Conservation (phyloP, 1,140 invertebrate species). For the Drosophila rhopaloa region DNA sequence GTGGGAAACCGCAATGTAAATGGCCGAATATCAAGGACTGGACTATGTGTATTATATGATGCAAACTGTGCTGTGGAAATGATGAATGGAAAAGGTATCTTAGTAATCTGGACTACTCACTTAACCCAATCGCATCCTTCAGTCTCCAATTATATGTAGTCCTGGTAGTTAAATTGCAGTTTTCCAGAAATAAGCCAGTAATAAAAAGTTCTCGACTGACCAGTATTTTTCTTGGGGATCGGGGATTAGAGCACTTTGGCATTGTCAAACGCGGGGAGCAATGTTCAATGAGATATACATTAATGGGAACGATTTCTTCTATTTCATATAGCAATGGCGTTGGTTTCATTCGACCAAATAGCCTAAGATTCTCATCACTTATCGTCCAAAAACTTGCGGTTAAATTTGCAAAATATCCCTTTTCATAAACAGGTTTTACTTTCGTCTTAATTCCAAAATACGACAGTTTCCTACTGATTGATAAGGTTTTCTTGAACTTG, state of each 20-base stretch:
- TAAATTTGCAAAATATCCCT: constrained; percentile 18
- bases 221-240: neutral
- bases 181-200: neutral
- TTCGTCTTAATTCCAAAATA: neutral
- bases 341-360: neutral
- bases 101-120: constrained; percentile 17
- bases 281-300: neutral
- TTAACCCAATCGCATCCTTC: constrained; percentile 10
- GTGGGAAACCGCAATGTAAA: constrained; percentile 8
- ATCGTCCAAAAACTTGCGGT: constrained; percentile 43
- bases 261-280: constrained; percentile 10
- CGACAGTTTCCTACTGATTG: constrained; percentile 6
- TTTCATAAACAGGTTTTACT: constrained; percentile 13
- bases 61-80: constrained; percentile 32
- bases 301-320: neutral
- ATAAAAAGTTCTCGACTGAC: constrained; percentile 1
- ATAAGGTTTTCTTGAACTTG: neutral
- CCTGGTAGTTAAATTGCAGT: neutral
- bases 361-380: neutral
- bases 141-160: constrained; percentile 9
- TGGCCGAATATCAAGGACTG: neutral
- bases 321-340: neutral
- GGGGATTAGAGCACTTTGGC: constrained; percentile 4
- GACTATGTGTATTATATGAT: neutral
- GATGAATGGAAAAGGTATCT: neutral